phyloP scores from a whole-genome alignment of 1,140 invertebrate genomes.

The Bacillus rossius region DNA sequence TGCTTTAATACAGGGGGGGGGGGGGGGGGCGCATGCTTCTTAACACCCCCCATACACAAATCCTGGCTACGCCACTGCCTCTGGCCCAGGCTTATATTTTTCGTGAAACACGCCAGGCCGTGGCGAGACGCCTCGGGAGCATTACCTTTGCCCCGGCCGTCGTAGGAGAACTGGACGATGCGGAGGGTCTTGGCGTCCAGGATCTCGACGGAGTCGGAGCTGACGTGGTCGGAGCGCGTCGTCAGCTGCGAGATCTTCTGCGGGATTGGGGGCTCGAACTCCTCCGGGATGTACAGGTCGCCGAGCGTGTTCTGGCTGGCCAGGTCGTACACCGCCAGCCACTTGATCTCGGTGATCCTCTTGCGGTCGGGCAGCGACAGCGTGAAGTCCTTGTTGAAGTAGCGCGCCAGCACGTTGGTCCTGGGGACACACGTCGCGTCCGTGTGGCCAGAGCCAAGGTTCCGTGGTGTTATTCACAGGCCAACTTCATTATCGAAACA shows the following conservation, averaged over 20 bases:
- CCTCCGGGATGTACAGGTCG: constrained; percentile 86
- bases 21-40: no score
- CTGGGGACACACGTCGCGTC: no score
- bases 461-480: no score
- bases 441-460: no score
- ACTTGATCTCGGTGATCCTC: constrained; percentile 82
- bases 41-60: no score
- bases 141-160: constrained; percentile 57
- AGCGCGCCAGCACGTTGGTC: constrained; percentile 79
- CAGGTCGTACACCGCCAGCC: constrained; percentile 87
- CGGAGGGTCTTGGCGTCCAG: constrained; percentile 75
- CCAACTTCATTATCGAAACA: no score
- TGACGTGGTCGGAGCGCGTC: constrained; percentile 58
- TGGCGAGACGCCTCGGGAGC: no score
- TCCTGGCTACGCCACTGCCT: no score
- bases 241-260: constrained; percentile 66
- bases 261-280: constrained; percentile 79
- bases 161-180: constrained; percentile 70
- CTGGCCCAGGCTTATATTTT: no score
- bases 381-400: constrained; percentile 82
- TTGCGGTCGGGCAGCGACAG: constrained; percentile 79
- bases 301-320: constrained; percentile 81
- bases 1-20: no score
- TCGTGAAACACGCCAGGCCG: no score
- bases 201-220: constrained; percentile 67